Percentiles rank a stretch among this genome's conserved stretches.
Evolutionary conservation across 1,140 invertebrate genomes (phyloP).

Genomic region (Drosophila obscura): DNA sequence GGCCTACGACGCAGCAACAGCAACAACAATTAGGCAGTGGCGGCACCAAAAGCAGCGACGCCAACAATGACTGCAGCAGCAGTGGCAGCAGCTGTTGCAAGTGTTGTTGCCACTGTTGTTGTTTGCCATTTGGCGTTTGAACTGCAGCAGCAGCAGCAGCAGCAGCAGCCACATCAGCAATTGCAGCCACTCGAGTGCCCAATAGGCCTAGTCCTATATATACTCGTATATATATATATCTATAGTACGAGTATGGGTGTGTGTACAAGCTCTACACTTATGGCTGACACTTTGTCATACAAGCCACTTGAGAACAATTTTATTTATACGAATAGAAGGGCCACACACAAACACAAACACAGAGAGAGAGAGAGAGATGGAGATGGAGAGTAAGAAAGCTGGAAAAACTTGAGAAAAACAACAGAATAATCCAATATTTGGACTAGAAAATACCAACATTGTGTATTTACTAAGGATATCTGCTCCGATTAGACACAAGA

Average conservation of each 20-base stretch:
- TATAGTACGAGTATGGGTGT: background rate
- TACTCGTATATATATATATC: slow-evolving; percentile 9
- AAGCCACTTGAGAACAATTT: slow-evolving; percentile 75
- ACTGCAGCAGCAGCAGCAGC: slow-evolving; percentile 47
- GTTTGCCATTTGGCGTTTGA: slow-evolving; percentile 54
- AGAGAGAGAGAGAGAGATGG: slow-evolving; percentile 6
- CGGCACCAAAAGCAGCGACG: slow-evolving; percentile 40
- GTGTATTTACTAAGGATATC: too few relatives aligned
- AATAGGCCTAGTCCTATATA: slow-evolving; percentile 50
- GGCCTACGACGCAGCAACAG: slow-evolving; percentile 17
- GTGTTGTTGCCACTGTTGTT: slow-evolving; percentile 16
- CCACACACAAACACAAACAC: slow-evolving; percentile 21
- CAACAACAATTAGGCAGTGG: slow-evolving; percentile 47
- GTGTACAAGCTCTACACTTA: slow-evolving; percentile 49
- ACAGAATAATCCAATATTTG: too few relatives aligned
- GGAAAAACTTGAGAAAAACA: background rate
- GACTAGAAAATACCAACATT: too few relatives aligned
- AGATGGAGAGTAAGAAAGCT: background rate
- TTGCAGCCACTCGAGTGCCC: slow-evolving; percentile 75
- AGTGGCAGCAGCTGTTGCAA: slow-evolving; percentile 19
- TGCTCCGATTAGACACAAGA: too few relatives aligned
- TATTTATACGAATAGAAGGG: slow-evolving; percentile 62
- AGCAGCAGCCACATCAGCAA: slow-evolving; percentile 35
- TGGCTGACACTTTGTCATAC: slow-evolving; percentile 76
- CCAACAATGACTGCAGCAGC: slow-evolving; percentile 31